Evolutionary conservation across 2,888 invertebrate species (phyloP).

Genomic region (Stictocephala bisonia): DNA sequence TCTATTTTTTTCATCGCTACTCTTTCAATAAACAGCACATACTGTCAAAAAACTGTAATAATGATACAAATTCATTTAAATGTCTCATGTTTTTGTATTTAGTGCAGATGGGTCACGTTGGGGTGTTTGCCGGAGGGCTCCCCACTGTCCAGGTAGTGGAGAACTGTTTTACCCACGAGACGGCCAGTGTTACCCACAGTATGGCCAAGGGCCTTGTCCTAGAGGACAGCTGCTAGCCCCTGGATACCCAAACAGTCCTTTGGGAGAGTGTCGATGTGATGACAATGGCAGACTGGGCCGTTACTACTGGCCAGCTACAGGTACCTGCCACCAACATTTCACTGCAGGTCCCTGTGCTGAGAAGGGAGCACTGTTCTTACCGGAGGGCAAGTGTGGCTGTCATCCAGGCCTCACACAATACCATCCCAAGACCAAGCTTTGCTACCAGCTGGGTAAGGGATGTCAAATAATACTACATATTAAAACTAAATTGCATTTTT

Average conservation of each 20-base stretch:
- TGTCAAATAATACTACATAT: background rate
- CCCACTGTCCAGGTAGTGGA: constrained; percentile 72
- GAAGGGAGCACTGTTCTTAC: constrained; percentile 80
- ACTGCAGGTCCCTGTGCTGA: constrained; percentile 83
- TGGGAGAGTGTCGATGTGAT: constrained; percentile 76
- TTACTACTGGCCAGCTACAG: constrained; percentile 71
- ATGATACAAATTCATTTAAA: no score
- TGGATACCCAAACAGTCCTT: constrained; percentile 64
- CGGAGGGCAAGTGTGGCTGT: constrained; percentile 80
- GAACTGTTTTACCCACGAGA: constrained; percentile 83
- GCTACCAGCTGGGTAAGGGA: constrained; percentile 82
- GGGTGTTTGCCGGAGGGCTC: constrained; percentile 78
- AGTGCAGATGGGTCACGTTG: constrained; percentile 70
- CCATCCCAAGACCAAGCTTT: constrained; percentile 74
- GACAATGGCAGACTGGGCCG: constrained; percentile 66
- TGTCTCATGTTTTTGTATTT: no score
- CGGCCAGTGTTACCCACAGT: constrained; percentile 77
- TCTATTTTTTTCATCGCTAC: no score
- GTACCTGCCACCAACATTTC: constrained; percentile 84
- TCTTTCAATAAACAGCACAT: no score
- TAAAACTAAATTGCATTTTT: no score
- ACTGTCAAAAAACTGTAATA: no score
- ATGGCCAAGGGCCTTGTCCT: constrained; percentile 67
- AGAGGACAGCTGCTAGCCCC: constrained; percentile 56
- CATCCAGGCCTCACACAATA: constrained; percentile 78